A percentile compares a stretch with the other conserved stretches of the same genome.
These are phyloP conservation scores for Xyrauchen texanus DNA, from an alignment of 2,113 vertebrate species.

Conservation along the genomic window DNA sequence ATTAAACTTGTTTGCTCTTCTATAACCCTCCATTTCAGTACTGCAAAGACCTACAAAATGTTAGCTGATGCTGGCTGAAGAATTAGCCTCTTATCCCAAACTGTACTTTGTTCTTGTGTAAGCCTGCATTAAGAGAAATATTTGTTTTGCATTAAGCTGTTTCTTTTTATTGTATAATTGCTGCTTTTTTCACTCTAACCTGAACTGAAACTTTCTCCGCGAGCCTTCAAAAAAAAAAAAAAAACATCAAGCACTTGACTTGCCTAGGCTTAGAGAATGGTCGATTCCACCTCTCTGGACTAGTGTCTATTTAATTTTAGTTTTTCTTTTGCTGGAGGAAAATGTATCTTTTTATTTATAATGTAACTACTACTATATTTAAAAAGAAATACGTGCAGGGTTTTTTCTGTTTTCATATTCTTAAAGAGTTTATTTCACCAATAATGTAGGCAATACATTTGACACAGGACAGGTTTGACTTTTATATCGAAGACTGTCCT, in stretches of 20 bases:
- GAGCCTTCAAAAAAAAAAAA: slow-evolving; percentile 63
- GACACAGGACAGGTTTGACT: slow-evolving; percentile 72
- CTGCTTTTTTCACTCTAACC: slow-evolving; percentile 69
- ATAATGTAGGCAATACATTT: slow-evolving; percentile 73
- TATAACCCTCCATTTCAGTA: slow-evolving; percentile 36
- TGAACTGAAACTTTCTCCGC: slow-evolving; percentile 58
- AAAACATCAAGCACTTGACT: slow-evolving; percentile 65
- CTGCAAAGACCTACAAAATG: neutral
- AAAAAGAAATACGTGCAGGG: slow-evolving; percentile 75
- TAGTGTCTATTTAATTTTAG: slow-evolving; percentile 74
- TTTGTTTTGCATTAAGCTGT: slow-evolving; percentile 80
- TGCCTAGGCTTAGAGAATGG: slow-evolving; percentile 55
- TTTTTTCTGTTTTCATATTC: slow-evolving; percentile 64
- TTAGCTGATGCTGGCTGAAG: neutral
- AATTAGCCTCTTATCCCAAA: slow-evolving; percentile 55
- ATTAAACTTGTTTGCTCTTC: slow-evolving; percentile 41
- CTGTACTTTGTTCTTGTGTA: slow-evolving; percentile 68
- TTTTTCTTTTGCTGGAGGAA: slow-evolving; percentile 69
- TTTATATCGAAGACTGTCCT: slow-evolving; percentile 64
- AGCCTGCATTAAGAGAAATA: slow-evolving; percentile 67
- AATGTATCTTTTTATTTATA: slow-evolving; percentile 73
- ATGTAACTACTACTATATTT: slow-evolving; percentile 75
- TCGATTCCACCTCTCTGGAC: slow-evolving; percentile 63
- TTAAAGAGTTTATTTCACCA: slow-evolving; percentile 55
- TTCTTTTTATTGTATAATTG: slow-evolving; percentile 73